Percentiles rank a stretch among this genome's conserved stretches.
These are phyloP conservation scores for Columba guinea DNA, from an alignment of 2,797 vertebrate species.

Conservation along the genomic window DNA sequence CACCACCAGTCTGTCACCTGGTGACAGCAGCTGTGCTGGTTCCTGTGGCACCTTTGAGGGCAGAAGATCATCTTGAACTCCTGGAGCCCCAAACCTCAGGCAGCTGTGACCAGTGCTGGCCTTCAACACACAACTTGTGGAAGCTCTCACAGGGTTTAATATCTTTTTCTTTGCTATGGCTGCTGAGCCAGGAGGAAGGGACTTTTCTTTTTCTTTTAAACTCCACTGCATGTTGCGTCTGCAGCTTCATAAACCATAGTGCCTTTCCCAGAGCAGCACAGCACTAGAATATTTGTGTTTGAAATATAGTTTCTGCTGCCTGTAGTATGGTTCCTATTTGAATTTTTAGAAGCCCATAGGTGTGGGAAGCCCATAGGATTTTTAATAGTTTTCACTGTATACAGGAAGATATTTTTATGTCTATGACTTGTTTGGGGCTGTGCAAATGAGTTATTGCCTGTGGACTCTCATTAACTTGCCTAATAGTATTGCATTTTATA, in stretches of 20 bases:
- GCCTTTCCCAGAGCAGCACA: not conserved
- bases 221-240: accelerated
- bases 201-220: not conserved
- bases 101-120: not conserved
- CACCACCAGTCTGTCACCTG: too few species aligned
- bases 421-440: not conserved
- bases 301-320: not conserved
- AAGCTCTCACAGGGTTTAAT: not conserved
- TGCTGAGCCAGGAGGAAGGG: not conserved
- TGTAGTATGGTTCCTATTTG: not conserved
- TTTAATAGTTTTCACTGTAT: not conserved
- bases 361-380: not conserved
- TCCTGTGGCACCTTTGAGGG: too few species aligned
- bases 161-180: not conserved
- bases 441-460: not conserved
- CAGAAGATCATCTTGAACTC: not conserved
- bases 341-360: not conserved
- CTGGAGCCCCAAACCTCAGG: not conserved
- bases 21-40: not conserved
- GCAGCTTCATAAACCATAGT: not conserved
- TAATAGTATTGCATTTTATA: not conserved
- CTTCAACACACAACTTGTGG: not conserved
- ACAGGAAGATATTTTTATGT: not conserved
- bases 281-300: not conserved
- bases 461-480: not conserved